Evolutionary conservation across 2,888 invertebrate genomes (phyloP).

Genomic region (Polyommatus icarus): DNA sequence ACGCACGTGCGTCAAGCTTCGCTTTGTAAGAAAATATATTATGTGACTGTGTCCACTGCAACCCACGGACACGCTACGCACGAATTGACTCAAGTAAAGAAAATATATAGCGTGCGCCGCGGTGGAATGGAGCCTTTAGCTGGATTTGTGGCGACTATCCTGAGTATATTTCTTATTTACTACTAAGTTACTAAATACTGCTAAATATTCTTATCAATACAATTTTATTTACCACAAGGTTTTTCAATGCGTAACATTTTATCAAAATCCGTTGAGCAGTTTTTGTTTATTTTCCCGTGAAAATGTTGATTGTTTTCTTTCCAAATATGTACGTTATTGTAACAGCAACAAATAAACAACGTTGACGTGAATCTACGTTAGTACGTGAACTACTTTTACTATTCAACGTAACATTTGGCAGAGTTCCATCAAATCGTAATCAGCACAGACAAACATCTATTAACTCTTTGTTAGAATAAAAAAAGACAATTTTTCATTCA

Average conservation of each 20-base stretch:
- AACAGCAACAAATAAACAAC: slow-evolving; percentile 5
- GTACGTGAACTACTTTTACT: neutral
- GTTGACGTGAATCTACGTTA: slow-evolving; percentile 13
- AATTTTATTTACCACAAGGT: neutral
- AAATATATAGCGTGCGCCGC: too few relatives aligned
- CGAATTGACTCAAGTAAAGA: too few relatives aligned
- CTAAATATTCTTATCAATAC: too few relatives aligned
- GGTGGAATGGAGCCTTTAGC: too few relatives aligned
- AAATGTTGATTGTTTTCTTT: neutral
- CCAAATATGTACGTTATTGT: neutral
- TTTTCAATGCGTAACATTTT: neutral
- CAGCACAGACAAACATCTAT: neutral
- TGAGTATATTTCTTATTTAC: too few relatives aligned
- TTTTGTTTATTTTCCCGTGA: neutral
- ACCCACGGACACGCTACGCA: too few relatives aligned
- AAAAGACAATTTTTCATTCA: neutral
- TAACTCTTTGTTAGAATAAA: neutral
- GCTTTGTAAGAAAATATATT: too few relatives aligned
- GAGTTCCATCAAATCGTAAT: neutral
- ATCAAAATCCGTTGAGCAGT: neutral
- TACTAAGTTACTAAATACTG: too few relatives aligned
- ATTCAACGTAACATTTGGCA: slow-evolving; percentile 16
- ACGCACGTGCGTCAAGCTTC: too few relatives aligned
- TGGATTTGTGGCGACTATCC: too few relatives aligned
- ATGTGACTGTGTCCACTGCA: too few relatives aligned